These are phyloP conservation scores for Amorpha juglandis DNA, from an alignment of 2,888 invertebrate genomes.

Conservation along the genomic window DNA sequence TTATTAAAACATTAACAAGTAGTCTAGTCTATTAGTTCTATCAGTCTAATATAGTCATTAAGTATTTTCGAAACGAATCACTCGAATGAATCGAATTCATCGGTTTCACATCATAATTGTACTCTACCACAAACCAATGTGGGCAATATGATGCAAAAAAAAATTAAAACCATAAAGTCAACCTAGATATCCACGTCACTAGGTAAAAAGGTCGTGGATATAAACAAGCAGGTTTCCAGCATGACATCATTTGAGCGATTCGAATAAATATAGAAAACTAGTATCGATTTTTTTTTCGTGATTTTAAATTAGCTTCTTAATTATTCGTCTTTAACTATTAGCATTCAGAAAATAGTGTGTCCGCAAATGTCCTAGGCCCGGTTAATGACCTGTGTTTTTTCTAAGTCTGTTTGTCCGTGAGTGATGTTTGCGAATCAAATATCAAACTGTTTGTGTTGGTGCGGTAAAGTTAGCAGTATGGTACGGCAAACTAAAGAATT, in stretches of 20 bases:
- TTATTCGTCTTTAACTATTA: neutral
- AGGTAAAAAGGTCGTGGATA: constrained; percentile 9
- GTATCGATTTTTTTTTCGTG: neutral
- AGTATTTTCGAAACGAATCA: too few species aligned
- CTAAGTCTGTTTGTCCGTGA: neutral
- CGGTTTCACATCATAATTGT: too few species aligned
- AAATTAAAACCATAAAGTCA: neutral
- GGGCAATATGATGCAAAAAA: neutral
- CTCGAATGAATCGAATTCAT: too few species aligned
- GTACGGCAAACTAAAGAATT: too few species aligned
- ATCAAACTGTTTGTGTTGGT: neutral
- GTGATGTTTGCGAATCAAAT: constrained; percentile 5
- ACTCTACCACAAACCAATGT: too few species aligned
- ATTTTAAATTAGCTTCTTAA: constrained; percentile 6
- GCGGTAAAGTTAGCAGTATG: too few species aligned
- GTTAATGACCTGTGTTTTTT: constrained; percentile 21
- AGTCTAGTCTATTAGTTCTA: too few species aligned
- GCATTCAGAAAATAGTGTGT: constrained; percentile 1
- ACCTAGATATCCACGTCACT: neutral
- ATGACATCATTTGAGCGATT: constrained; percentile 7
- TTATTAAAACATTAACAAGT: too few species aligned
- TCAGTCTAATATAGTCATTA: too few species aligned
- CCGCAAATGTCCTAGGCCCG: constrained; percentile 11
- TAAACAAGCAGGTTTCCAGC: neutral
- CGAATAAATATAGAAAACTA: neutral